Evolutionary conservation across 2,113 vertebrate genomes (phyloP).

Genomic region (Calyptomena viridis): DNA sequence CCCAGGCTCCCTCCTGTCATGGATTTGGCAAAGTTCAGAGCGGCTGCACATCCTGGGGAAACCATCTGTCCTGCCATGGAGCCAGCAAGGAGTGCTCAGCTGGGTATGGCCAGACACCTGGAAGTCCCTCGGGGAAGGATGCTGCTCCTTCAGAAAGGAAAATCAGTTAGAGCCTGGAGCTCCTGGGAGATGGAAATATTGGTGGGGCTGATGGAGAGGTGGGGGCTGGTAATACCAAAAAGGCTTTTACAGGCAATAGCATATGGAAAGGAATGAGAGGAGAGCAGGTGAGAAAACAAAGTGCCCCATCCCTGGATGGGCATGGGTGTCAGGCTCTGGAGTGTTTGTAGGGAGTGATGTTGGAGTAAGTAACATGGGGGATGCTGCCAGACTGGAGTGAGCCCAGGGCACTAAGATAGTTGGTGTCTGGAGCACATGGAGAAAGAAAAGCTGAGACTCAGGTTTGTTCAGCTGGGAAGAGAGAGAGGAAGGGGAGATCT

Average conservation of each 20-base stretch:
- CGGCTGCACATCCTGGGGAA: neutral
- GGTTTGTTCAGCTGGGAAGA: neutral
- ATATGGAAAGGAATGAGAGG: neutral
- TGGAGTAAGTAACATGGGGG: neutral
- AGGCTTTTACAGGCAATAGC: neutral
- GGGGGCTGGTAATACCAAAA: neutral
- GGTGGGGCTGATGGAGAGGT: constrained; percentile 51
- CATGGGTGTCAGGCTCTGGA: neutral
- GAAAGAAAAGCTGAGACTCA: neutral
- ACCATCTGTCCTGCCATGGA: rapidly evolving
- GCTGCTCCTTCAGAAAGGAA: neutral
- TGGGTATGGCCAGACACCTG: neutral
- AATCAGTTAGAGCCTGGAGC: neutral
- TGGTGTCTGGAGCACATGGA: neutral
- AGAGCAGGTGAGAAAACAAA: neutral
- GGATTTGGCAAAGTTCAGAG: constrained; percentile 67
- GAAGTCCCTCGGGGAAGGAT: neutral
- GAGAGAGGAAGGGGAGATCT: neutral
- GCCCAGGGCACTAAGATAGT: neutral
- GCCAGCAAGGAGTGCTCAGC: neutral
- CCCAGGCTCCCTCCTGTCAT: constrained; percentile 75
- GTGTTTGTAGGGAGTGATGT: neutral
- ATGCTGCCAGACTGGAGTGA: neutral
- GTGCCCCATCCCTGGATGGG: neutral
- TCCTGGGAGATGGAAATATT: neutral